These are phyloP conservation scores for Papilio helenus DNA, from an alignment of 1,140 invertebrate genomes.

Conservation along the genomic window DNA sequence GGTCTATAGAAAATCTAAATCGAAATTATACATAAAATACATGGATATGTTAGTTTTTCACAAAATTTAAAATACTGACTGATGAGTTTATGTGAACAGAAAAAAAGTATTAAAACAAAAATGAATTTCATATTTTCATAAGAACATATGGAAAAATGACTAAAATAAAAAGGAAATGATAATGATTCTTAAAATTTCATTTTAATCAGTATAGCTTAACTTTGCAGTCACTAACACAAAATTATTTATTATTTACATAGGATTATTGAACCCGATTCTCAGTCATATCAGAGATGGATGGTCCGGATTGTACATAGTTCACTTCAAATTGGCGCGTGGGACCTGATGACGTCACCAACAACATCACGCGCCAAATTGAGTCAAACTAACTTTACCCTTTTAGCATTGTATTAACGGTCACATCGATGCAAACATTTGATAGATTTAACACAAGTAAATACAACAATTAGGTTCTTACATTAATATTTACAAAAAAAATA, in stretches of 20 bases:
- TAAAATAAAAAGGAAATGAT: conserved; percentile 33
- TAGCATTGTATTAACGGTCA: background rate
- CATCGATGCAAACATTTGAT: background rate
- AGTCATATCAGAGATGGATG: conserved; percentile 75
- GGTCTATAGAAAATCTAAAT: conserved; percentile 1
- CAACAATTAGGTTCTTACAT: conserved; percentile 8
- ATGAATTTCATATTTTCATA: background rate
- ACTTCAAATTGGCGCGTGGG: background rate
- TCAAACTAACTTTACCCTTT: background rate
- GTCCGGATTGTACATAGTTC: conserved; percentile 35
- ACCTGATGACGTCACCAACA: background rate
- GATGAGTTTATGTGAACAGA: background rate
- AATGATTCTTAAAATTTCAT: conserved; percentile 62
- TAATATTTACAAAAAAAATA: conserved; percentile 6
- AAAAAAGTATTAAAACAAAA: background rate
- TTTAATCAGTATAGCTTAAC: conserved; percentile 51
- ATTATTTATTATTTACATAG: conserved; percentile 76
- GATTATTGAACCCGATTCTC: conserved; percentile 81
- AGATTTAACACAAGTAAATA: conserved; percentile 1
- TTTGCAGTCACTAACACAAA: conserved; percentile 60
- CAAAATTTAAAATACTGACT: background rate
- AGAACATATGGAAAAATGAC: background rate
- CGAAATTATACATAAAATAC: conserved; percentile 25
- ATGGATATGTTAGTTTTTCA: conserved; percentile 11
- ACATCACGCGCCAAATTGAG: background rate